Conservation (phyloP, 2,797 vertebrate genomes). For the Lagodon rhomboides region DNA sequence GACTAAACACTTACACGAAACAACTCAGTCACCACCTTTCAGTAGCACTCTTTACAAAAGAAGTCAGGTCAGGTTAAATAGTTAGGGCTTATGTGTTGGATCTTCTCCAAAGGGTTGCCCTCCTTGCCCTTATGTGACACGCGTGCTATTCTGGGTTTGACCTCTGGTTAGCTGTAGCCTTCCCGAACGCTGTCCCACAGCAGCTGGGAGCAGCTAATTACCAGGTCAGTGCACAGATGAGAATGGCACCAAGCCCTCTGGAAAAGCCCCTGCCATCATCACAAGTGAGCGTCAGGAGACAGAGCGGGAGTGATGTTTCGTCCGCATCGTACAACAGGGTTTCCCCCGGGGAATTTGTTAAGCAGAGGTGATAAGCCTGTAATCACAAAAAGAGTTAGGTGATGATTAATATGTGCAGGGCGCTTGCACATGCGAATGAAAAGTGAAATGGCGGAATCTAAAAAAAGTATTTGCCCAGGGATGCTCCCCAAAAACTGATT, state of each 20-base stretch:
- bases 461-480: not conserved
- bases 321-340: not conserved
- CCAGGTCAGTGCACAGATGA: slow-evolving; percentile 58
- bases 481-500: not conserved
- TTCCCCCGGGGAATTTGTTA: not conserved
- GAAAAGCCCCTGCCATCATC: slow-evolving; percentile 35
- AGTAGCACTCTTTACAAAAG: not conserved
- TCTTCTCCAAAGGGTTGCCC: slow-evolving; percentile 44
- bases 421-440: not conserved
- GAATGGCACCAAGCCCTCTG: slow-evolving; percentile 41
- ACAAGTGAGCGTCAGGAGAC: not conserved
- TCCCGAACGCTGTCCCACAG: slow-evolving; percentile 48
- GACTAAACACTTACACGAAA: not conserved
- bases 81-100: slow-evolving; percentile 15
- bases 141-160: slow-evolving; percentile 58
- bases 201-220: slow-evolving; percentile 68
- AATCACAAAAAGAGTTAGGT: not conserved
- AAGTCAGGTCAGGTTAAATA: slow-evolving; percentile 23
- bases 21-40: not conserved
- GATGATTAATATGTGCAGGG: not conserved
- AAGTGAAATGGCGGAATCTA: not conserved
- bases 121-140: slow-evolving; percentile 39
- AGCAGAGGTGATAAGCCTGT: not conserved
- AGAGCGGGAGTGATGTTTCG: not conserved
- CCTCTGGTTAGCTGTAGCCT: slow-evolving; percentile 51